Conservation (phyloP, 1,140 invertebrate species). For the Antheraea pernyi region DNA sequence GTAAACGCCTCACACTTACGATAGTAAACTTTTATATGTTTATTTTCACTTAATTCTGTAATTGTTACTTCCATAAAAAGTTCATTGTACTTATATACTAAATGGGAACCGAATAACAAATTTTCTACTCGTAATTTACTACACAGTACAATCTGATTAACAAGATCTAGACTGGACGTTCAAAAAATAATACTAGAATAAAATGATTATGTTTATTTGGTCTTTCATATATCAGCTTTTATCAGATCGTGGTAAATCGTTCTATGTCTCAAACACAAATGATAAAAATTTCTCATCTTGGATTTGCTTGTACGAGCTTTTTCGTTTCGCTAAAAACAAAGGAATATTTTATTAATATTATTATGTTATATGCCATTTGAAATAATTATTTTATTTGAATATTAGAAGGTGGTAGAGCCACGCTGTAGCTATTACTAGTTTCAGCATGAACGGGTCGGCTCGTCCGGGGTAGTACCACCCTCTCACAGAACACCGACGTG, state of each 20-base stretch:
- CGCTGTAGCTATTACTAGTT: too few species aligned
- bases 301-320: not conserved
- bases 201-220: not conserved
- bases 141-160: not conserved
- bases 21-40: too few species aligned
- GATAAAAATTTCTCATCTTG: conserved; percentile 1
- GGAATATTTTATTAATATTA: not conserved
- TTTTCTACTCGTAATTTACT: not conserved
- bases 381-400: too few species aligned
- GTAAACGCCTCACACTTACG: too few species aligned
- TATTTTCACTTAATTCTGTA: too few species aligned
- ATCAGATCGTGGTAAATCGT: conserved; percentile 9
- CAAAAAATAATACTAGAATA: not conserved
- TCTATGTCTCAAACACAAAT: not conserved
- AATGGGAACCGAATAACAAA: not conserved
- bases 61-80: too few species aligned
- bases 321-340: not conserved
- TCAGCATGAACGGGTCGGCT: too few species aligned
- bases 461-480: too few species aligned
- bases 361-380: not conserved
- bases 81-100: not conserved
- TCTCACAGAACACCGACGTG: too few species aligned
- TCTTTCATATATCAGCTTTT: not conserved
- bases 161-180: not conserved
- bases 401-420: too few species aligned